Evolutionary conservation across 2,888 invertebrate species (phyloP), one percentile per base, ranked within the genome.

Genomic region (Nemapogon koenigi): DNA sequence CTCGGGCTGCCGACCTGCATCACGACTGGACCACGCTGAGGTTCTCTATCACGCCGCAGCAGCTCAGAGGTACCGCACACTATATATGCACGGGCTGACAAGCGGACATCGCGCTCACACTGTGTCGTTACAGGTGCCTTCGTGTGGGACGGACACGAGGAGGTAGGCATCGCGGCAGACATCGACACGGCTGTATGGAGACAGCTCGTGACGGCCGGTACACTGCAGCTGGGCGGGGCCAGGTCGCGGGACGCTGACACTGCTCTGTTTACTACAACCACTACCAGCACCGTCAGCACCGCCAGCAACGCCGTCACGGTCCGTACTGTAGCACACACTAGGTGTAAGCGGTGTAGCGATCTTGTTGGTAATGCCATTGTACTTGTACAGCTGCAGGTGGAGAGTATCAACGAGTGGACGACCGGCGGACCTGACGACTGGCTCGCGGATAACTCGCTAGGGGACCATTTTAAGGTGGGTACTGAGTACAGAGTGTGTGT

Each of bases 11-110:
- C 38, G 73, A 71, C 41, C 72, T 82, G 0, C 83, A 85, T 43
- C 85, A 84, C 3, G 83, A 85, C 44, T 88, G 88, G 88, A 81
- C 84, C 43, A 83, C 84, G 35, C 73, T 90, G 35, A 65, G 82
- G 32, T 52, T 63, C 50, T 22, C 35, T 7, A 30, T 62, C 48
- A 53, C 55, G 45, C 50, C 57, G 46, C 49, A 48, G 2, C 49
- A 48, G 37, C 41, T 57, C 25, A 44, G 47, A n/a, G 56, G 56
- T 54, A 30, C 41, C 18, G 10, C 17, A 19, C 6, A n/a, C n/a
- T n/a, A 38, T 6, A 4, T 13, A 6, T 28, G 10, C 8, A 37
- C 29, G 13, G 3, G n/a, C 8, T 7, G 13, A 19, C 30, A 3
- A 14, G 28, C 13, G n/a, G n/a, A n/a, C n/a, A 35, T 8, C 38